These are phyloP conservation scores for Collichthys lucidus DNA, from an alignment of 2,113 vertebrate genomes.

Conservation along the genomic window DNA sequence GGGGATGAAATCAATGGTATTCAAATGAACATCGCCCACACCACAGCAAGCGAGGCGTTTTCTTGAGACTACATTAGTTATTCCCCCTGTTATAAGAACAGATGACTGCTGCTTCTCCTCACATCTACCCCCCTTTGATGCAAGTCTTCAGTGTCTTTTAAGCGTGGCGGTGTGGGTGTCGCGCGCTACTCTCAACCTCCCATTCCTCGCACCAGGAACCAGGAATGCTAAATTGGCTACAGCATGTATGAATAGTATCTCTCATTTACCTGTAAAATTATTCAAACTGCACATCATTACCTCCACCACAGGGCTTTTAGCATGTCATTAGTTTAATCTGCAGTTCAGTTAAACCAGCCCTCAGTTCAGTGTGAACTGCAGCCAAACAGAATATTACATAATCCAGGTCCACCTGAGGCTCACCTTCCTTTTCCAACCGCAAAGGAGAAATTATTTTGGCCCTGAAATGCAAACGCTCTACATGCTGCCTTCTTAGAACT, in stretches of 20 bases:
- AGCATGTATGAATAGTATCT: not conserved
- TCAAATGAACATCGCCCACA: slow-evolving; percentile 72
- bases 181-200: slow-evolving; percentile 24
- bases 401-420: too few species aligned
- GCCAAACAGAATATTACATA: not conserved
- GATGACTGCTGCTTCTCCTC: slow-evolving; percentile 48
- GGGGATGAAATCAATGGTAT: slow-evolving; percentile 74
- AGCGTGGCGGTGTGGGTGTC: slow-evolving; percentile 23
- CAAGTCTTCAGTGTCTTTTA: slow-evolving; percentile 15
- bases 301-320: not conserved
- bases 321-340: not conserved
- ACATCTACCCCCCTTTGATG: slow-evolving; percentile 53
- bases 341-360: not conserved
- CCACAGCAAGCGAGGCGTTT: slow-evolving; percentile 52
- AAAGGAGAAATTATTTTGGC: too few species aligned
- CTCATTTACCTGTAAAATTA: slow-evolving; percentile 6
- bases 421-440: too few species aligned
- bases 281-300: slow-evolving; percentile 11
- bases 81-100: slow-evolving; percentile 63
- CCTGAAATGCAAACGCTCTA: too few species aligned
- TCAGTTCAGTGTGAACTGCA: not conserved
- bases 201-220: slow-evolving; percentile 35
- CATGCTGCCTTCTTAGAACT: too few species aligned
- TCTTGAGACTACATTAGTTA: slow-evolving; percentile 66
- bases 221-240: slow-evolving; percentile 28